These are phyloP conservation scores for Crematogaster levior DNA, from an alignment of 2,888 invertebrate genomes.

Conservation along the genomic window DNA sequence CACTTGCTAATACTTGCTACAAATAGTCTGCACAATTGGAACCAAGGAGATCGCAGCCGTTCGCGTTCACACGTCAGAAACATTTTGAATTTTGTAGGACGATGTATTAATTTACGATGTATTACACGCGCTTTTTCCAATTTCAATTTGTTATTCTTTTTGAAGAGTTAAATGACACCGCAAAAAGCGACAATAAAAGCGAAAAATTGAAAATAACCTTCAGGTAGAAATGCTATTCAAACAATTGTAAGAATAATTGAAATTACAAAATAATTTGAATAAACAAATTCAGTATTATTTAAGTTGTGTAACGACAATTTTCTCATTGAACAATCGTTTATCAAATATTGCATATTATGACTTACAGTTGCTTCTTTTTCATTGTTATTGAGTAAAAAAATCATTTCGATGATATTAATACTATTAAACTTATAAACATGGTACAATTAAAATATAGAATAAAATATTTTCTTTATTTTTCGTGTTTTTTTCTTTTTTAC, in stretches of 20 bases:
- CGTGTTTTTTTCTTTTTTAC: background rate
- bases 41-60: conserved; percentile 24
- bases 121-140: background rate
- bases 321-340: background rate
- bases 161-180: background rate
- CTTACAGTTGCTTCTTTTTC: background rate
- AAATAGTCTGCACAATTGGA: conserved; percentile 28
- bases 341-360: background rate
- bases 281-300: background rate
- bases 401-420: background rate
- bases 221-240: background rate
- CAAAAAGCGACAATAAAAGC: background rate
- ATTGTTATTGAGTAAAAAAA: background rate
- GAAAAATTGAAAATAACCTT: background rate
- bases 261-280: background rate
- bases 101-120: conserved; percentile 21
- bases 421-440: background rate
- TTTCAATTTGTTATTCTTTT: background rate
- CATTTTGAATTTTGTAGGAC: background rate
- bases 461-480: background rate
- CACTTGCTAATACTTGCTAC: conserved; percentile 50
- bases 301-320: background rate
- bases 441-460: background rate
- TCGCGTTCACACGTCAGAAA: background rate
- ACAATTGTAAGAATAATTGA: background rate